Evolutionary conservation across 2,113 vertebrate genomes (phyloP).

Genomic region (Ochotona curzoniae): DNA sequence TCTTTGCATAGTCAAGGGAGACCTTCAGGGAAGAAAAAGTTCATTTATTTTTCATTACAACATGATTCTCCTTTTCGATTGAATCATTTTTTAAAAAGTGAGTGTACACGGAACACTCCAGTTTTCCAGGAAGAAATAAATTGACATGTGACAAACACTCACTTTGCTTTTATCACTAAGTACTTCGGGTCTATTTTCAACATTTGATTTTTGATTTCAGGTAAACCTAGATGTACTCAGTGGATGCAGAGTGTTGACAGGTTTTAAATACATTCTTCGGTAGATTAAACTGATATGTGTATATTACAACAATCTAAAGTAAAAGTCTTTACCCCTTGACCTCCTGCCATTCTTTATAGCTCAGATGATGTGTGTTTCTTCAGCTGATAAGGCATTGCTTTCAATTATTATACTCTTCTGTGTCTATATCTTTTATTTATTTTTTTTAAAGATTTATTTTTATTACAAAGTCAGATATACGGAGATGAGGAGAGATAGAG

Average conservation of each 20-base stretch:
- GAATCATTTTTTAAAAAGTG: neutral
- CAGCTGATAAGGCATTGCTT: neutral
- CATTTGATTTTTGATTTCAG: conserved; percentile 25
- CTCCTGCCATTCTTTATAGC: neutral
- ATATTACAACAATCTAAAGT: neutral
- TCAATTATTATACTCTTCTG: neutral
- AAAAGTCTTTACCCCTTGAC: neutral
- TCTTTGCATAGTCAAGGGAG: neutral
- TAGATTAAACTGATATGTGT: neutral
- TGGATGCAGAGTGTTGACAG: neutral
- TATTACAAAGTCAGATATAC: too few relatives aligned
- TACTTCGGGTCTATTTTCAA: conserved; percentile 12
- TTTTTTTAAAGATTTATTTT: too few relatives aligned
- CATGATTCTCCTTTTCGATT: neutral
- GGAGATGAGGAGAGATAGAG: too few relatives aligned
- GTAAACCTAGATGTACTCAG: neutral
- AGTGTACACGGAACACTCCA: neutral
- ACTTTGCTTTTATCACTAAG: conserved; percentile 33
- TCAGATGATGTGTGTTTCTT: neutral
- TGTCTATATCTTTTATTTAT: too few relatives aligned
- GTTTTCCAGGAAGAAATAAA: neutral
- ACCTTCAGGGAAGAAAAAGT: neutral
- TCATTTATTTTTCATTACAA: neutral
- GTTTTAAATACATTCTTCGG: conserved; percentile 52
- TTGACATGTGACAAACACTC: neutral